Conservation (phyloP, 2,113 vertebrate species). For the Leuciscus idus region DNA sequence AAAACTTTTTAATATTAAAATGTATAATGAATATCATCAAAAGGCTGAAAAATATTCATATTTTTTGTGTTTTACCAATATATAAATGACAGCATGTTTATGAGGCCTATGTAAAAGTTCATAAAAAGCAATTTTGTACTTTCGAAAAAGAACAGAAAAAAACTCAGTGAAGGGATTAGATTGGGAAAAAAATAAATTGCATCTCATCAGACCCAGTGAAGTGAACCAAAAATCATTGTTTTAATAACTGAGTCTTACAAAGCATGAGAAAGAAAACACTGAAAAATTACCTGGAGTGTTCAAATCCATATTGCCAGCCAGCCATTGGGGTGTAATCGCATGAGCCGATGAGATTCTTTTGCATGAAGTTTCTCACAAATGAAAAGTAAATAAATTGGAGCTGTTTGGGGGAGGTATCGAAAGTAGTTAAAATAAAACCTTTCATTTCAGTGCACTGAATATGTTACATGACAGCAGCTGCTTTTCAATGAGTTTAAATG, state of each 20-base stretch:
- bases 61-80: background rate
- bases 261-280: constrained; percentile 54
- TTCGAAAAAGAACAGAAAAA: background rate
- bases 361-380: constrained; percentile 16
- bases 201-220: constrained; percentile 40
- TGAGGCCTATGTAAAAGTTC: background rate
- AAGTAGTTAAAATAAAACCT: background rate
- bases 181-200: constrained; percentile 18
- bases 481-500: background rate
- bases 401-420: background rate
- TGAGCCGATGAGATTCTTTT: constrained; percentile 9
- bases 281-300: constrained; percentile 36
- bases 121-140: background rate
- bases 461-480: background rate
- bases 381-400: constrained; percentile 21
- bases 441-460: constrained; percentile 3
- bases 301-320: constrained; percentile 54
- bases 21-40: background rate
- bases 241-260: constrained; percentile 55
- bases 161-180: constrained; percentile 29
- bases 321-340: constrained; percentile 33
- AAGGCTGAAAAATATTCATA: background rate
- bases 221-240: constrained; percentile 52
- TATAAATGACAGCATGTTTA: background rate
- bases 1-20: background rate